phyloP scores from a whole-genome alignment of 1,140 invertebrate species.

The Leptinotarsa defecta region DNA sequence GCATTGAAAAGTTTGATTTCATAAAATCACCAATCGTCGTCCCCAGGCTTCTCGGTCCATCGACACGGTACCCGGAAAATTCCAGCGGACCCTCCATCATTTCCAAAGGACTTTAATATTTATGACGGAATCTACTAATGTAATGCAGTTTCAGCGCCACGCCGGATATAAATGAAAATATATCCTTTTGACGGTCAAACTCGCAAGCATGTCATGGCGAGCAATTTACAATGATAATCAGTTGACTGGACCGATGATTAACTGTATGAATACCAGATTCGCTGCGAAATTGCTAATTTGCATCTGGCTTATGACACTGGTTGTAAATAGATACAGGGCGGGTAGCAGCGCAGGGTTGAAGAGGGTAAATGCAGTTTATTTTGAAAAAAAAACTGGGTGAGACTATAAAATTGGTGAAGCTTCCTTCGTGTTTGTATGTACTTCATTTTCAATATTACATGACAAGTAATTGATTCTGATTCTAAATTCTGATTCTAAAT shows the following conservation, averaged over 20 bases:
- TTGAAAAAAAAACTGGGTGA: too few relatives aligned
- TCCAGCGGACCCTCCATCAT: slow-evolving; percentile 20
- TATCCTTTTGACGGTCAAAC: slow-evolving; percentile 21
- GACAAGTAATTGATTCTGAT: too few relatives aligned
- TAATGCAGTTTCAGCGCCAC: slow-evolving; percentile 16
- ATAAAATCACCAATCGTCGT: too few relatives aligned
- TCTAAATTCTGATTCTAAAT: too few relatives aligned
- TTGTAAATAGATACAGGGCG: background rate
- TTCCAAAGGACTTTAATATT: slow-evolving; percentile 9
- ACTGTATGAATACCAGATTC: slow-evolving; percentile 56
- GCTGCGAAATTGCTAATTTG: slow-evolving; percentile 52
- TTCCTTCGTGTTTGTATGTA: too few relatives aligned
- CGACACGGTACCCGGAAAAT: background rate
- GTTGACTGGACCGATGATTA: slow-evolving; percentile 56
- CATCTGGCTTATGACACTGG: slow-evolving; percentile 33
- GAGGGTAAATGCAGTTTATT: too few relatives aligned
- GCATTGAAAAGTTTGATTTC: too few relatives aligned
- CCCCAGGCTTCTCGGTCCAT: too few relatives aligned
- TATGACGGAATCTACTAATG: slow-evolving; percentile 20
- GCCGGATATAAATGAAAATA: slow-evolving; percentile 20
- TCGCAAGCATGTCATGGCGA: slow-evolving; percentile 16
- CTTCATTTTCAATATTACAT: too few relatives aligned
- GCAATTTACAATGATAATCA: slow-evolving; percentile 56
- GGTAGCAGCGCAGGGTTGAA: too few relatives aligned
- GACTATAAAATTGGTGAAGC: too few relatives aligned